These are phyloP conservation scores for Lochmaea capreae DNA, from an alignment of 2,888 invertebrate genomes.

Conservation along the genomic window DNA sequence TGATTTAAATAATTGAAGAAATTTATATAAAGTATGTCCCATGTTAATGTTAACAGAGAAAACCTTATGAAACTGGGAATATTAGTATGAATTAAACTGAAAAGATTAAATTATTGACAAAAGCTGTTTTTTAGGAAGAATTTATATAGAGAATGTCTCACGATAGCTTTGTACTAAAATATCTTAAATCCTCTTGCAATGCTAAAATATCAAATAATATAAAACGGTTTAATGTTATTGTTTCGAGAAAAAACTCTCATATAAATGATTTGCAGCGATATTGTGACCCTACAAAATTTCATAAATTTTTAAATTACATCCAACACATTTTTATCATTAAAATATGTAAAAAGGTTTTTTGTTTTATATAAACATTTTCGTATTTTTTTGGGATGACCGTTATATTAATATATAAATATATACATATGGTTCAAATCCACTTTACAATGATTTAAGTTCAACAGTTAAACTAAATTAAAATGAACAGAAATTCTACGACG, in stretches of 20 bases:
- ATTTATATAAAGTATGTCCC: too few relatives aligned
- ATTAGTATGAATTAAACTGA: background rate
- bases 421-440: conserved; percentile 27
- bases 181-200: too few relatives aligned
- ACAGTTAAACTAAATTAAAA: conserved; percentile 9
- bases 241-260: too few relatives aligned
- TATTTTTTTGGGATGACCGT: background rate
- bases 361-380: background rate
- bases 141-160: background rate
- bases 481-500: conserved; percentile 51
- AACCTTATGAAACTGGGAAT: too few relatives aligned
- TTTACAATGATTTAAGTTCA: conserved; percentile 10
- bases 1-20: too few relatives aligned
- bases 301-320: background rate
- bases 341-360: background rate
- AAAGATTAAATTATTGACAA: background rate
- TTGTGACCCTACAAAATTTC: too few relatives aligned
- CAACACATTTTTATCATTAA: background rate
- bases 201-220: too few relatives aligned
- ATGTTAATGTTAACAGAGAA: too few relatives aligned
- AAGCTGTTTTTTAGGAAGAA: background rate
- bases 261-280: too few relatives aligned
- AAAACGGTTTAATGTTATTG: too few relatives aligned
- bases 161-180: too few relatives aligned
- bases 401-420: conserved; percentile 5